These are phyloP conservation scores for Caretta caretta DNA, from an alignment of 2,113 vertebrate genomes.

Conservation along the genomic window DNA sequence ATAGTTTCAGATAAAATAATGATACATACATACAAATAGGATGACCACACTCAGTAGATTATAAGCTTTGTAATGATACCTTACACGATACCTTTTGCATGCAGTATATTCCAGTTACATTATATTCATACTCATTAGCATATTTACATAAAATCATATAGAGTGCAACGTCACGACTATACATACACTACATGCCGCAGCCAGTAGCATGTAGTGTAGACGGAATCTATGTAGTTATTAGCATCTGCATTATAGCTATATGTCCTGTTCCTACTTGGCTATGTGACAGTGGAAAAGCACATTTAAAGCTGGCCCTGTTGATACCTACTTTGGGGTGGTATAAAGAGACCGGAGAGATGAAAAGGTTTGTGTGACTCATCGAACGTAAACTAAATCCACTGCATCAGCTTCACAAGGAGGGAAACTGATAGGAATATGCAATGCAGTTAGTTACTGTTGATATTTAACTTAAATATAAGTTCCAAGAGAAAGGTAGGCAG, in stretches of 20 bases:
- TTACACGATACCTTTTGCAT: too few relatives aligned
- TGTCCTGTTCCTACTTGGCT: neutral
- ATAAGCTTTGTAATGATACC: too few relatives aligned
- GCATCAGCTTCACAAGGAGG: neutral
- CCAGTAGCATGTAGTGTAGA: neutral
- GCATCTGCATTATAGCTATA: neutral
- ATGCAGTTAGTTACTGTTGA: constrained; percentile 28
- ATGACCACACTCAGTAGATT: too few relatives aligned
- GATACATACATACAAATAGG: too few relatives aligned
- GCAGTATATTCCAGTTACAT: too few relatives aligned
- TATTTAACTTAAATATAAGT: constrained; percentile 21
- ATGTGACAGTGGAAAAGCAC: neutral
- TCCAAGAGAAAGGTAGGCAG: constrained; percentile 16
- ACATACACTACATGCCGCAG: too few relatives aligned
- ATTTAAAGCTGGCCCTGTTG: neutral
- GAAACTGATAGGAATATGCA: neutral
- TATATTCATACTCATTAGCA: too few relatives aligned
- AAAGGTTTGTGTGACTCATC: neutral
- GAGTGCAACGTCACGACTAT: too few relatives aligned
- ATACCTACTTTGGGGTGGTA: neutral
- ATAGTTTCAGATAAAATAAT: too few relatives aligned
- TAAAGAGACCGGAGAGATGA: neutral
- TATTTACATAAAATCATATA: too few relatives aligned
- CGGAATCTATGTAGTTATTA: neutral
- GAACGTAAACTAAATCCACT: neutral